Base-by-base conservation (phyloP, 2,113 vertebrate genomes). In the Brachionichthys hirsutus region DNA sequence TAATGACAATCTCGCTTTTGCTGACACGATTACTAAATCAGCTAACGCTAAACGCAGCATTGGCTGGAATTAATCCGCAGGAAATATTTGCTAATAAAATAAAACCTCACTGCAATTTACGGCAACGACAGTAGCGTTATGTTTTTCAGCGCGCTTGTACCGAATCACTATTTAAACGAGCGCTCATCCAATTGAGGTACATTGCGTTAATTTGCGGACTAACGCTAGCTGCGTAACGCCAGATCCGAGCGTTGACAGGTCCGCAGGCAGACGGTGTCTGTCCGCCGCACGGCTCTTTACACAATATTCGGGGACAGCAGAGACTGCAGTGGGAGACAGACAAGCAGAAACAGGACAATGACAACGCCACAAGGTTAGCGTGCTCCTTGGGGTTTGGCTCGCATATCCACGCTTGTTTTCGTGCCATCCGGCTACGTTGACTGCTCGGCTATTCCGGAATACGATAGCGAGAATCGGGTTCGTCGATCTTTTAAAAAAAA, bases 251-350 rank as follows among this genome's bases (percentile, higher is more conserved):
- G 56, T 1, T 78, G 76, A 72, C 85, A 77, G 77, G 62, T 82
- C 75, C 50, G 53, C 60, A 48, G 67, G 53, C 65, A 62, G 46
- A 20, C 58, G 50, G 68, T 73, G 48, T 65, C 58, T 73, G 83
- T 81, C 83, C 83, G 66, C 80, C 61, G 81, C 78, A 14, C 78
- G 81, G 83, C 77, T 82, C 83, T 71, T 42, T 77, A 73, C 78
- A 50, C 80, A 40, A 22, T 36, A 30, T 54, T 50, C 11, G 42
- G 71, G 76, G 67, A 75, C 81, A n/a, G 77, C 70, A 83, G 74
- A 77, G 60, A 30, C 52, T 50, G 74, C 83, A 30, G 59, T 12
- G 51, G 64, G 42, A 47, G 40, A 53, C 57, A 53, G 51, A 66
- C 63, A 15, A 50, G 63, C 58, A 48, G 60, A 42, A 44, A 36